phyloP scores from a whole-genome alignment of 2,888 invertebrate species.

The Eupithecia subfuscata region DNA sequence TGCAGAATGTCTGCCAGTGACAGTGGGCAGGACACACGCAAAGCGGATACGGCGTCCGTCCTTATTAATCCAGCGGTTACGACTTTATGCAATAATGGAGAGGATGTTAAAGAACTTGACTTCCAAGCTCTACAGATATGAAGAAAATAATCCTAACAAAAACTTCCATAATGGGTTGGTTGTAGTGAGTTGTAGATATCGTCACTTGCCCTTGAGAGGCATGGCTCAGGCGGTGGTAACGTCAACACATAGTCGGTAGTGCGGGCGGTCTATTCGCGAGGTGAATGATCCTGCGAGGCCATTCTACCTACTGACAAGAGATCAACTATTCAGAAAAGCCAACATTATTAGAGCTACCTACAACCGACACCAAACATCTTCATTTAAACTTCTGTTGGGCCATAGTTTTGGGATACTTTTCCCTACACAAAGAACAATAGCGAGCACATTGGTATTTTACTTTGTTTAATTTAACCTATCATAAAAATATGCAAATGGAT shows the following conservation, averaged over 20 bases:
- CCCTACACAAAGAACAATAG: not conserved
- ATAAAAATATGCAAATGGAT: slow-evolving; percentile 12
- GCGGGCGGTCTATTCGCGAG: slow-evolving; percentile 69
- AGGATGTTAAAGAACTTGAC: slow-evolving; percentile 54
- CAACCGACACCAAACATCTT: not conserved
- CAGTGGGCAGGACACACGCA: slow-evolving; percentile 55
- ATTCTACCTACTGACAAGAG: slow-evolving; percentile 46
- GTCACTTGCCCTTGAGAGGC: slow-evolving; percentile 68
- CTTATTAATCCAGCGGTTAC: slow-evolving; percentile 59
- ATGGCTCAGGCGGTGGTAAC: slow-evolving; percentile 62
- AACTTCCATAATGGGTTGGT: slow-evolving; percentile 12
- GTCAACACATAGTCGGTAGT: slow-evolving; percentile 57
- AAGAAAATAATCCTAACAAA: slow-evolving; percentile 7
- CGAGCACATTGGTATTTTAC: not conserved
- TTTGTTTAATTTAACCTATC: not conserved
- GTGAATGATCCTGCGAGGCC: slow-evolving; percentile 80
- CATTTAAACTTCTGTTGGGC: not conserved
- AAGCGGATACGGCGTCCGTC: slow-evolving; percentile 60
- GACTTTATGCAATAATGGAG: slow-evolving; percentile 47
- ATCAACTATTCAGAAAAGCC: slow-evolving; percentile 23
- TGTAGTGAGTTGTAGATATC: slow-evolving; percentile 58
- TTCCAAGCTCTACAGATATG: not conserved
- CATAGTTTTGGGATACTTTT: not conserved
- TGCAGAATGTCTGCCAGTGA: not conserved
- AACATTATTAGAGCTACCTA: slow-evolving; percentile 3